phyloP scores from a whole-genome alignment of 2,113 vertebrate species.

The Hystrix cristata region DNA sequence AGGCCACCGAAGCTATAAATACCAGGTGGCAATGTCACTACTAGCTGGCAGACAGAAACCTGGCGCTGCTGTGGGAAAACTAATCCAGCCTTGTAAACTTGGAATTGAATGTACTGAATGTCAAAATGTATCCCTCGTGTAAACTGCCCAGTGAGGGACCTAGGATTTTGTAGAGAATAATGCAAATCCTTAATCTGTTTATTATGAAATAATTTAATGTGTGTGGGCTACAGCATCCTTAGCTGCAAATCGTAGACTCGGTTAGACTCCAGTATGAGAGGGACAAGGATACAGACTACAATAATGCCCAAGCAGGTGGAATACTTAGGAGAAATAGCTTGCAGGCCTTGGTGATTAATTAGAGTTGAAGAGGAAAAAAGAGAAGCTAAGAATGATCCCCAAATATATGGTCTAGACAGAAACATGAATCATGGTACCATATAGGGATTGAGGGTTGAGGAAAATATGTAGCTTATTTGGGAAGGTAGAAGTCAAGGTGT shows the following conservation, averaged over 20 bases:
- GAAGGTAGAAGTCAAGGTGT: not conserved
- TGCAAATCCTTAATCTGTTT: not conserved
- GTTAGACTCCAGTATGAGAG: not conserved
- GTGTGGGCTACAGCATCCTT: not conserved
- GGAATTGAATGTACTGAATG: not conserved
- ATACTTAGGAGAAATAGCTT: not conserved
- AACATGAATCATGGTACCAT: not conserved
- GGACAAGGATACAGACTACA: no score
- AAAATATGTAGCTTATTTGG: not conserved
- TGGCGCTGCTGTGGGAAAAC: not conserved
- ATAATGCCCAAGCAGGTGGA: not conserved
- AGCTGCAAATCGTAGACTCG: no score
- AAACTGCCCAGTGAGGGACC: not conserved
- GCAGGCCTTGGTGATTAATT: not conserved
- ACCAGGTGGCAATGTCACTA: not conserved
- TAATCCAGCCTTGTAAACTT: not conserved
- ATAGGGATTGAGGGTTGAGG: accelerated
- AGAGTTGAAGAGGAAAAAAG: not conserved
- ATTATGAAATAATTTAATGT: not conserved
- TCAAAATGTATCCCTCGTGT: not conserved
- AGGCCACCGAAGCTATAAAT: not conserved
- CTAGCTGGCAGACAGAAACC: not conserved
- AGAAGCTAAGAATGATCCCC: not conserved
- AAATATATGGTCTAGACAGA: not conserved
- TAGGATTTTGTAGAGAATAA: not conserved